Evolutionary conservation across 2,888 invertebrate genomes (phyloP).

Genomic region (Lacanobia wlatinum): DNA sequence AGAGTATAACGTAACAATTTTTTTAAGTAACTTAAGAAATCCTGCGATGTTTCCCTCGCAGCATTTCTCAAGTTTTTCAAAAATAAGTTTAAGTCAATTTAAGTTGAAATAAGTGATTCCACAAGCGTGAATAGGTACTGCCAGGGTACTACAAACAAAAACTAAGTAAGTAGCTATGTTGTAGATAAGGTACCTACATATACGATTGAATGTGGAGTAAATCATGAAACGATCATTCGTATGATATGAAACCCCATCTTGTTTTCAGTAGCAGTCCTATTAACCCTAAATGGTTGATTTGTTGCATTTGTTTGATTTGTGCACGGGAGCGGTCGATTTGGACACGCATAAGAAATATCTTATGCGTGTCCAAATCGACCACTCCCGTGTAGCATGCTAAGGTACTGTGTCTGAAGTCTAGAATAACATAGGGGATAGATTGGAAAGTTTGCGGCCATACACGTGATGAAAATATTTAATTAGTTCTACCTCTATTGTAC

Average conservation of each 20-base stretch:
- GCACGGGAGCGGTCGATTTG: too few species aligned
- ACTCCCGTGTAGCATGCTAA: neutral
- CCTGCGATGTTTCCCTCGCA: too few species aligned
- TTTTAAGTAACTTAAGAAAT: too few species aligned
- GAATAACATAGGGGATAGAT: neutral
- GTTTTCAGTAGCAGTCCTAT: constrained; percentile 15
- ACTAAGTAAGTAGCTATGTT: constrained; percentile 6
- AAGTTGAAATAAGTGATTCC: neutral
- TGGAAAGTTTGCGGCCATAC: neutral
- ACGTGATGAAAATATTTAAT: too few species aligned
- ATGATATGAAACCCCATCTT: constrained; percentile 19
- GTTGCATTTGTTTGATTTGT: too few species aligned
- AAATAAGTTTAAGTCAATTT: neutral
- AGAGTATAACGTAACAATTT: too few species aligned
- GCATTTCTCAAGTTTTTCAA: neutral
- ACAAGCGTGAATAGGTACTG: neutral
- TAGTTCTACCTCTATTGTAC: too few species aligned
- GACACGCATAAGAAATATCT: too few species aligned
- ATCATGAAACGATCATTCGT: constrained; percentile 21
- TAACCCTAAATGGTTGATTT: neutral
- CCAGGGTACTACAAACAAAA: constrained; percentile 37
- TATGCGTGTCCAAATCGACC: neutral
- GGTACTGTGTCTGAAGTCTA: neutral
- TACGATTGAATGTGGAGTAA: constrained; percentile 10
- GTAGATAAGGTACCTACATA: neutral